These are phyloP conservation scores for Micromys minutus DNA, from an alignment of 2,113 vertebrate genomes.

Conservation along the genomic window DNA sequence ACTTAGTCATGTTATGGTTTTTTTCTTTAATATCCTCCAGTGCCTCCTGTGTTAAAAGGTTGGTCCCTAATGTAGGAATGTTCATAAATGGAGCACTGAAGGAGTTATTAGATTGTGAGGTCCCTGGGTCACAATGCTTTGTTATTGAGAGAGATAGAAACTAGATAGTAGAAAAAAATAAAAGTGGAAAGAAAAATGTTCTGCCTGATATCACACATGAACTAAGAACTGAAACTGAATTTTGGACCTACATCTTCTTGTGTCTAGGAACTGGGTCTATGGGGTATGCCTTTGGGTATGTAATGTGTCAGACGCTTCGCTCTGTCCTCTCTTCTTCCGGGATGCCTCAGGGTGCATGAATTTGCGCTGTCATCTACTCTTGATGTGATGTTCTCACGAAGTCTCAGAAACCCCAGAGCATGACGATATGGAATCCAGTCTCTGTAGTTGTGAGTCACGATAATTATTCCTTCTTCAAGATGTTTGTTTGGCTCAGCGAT, in stretches of 20 bases:
- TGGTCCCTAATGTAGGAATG: not conserved
- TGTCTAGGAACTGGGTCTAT: not conserved
- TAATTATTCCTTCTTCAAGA: not conserved
- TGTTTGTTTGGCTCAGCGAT: not conserved
- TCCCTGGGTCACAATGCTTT: not conserved
- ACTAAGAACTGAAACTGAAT: not conserved
- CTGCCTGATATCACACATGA: not conserved
- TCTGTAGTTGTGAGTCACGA: not conserved
- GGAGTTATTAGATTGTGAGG: not conserved
- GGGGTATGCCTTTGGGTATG: not conserved
- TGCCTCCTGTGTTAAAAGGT: not conserved
- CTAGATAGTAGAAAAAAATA: not conserved
- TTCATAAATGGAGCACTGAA: not conserved
- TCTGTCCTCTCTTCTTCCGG: not conserved
- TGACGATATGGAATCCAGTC: too few species aligned
- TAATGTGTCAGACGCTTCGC: not conserved
- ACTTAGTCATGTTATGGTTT: not conserved
- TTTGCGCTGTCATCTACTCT: not conserved
- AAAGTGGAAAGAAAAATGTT: not conserved
- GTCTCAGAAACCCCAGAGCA: not conserved
- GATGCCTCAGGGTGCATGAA: not conserved
- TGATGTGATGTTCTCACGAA: not conserved
- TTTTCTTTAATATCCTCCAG: not conserved
- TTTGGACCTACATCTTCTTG: constrained; percentile 32
- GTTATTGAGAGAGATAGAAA: not conserved